phyloP scores from a whole-genome alignment of 2,797 vertebrate species.

The Cheirogaleus major region DNA sequence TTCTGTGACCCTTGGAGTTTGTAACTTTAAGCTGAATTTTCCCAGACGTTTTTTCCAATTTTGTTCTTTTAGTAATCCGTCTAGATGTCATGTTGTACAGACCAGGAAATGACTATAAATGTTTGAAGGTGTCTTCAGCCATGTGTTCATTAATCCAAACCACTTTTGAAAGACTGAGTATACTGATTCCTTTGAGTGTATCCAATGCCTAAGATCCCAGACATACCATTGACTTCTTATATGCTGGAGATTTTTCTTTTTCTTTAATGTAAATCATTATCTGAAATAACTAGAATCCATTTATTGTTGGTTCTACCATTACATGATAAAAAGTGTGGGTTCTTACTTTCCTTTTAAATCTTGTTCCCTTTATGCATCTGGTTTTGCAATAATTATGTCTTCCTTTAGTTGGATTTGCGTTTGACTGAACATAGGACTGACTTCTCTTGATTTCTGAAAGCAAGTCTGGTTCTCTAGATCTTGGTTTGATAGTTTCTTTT shows the following conservation, averaged over 20 bases:
- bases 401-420: constrained; percentile 71
- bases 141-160: neutral
- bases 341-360: constrained; percentile 41
- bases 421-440: constrained; percentile 52
- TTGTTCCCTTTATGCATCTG: constrained; percentile 41
- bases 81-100: neutral
- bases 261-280: neutral
- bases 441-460: constrained; percentile 71
- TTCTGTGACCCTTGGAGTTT: neutral
- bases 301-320: constrained; percentile 45
- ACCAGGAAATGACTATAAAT: neutral
- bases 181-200: neutral
- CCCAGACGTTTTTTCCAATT: neutral
- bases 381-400: constrained; percentile 50
- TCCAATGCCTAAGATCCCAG: neutral
- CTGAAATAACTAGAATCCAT: neutral
- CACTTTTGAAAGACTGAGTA: neutral
- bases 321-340: neutral
- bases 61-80: neutral
- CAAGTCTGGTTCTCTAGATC: constrained; percentile 69
- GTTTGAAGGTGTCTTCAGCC: neutral
- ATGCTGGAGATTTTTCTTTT: constrained; percentile 8
- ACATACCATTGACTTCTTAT: neutral
- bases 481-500: constrained; percentile 37
- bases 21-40: neutral